A percentile compares a stretch with the other conserved stretches of the same genome.
Conservation (phyloP, 1,140 invertebrate genomes). For the Drosophila novamexicana region DNA sequence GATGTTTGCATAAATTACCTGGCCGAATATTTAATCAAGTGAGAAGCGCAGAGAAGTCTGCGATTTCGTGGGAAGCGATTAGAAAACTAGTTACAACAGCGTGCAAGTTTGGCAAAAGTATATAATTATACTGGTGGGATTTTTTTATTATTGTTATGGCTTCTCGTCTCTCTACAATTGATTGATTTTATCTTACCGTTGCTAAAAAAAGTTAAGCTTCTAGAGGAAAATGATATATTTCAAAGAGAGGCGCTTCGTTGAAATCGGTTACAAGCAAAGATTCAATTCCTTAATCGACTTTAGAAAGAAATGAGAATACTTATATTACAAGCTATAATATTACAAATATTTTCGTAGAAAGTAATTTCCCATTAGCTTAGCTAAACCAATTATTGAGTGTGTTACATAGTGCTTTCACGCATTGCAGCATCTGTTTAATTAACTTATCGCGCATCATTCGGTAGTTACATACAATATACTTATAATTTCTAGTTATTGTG, state of each 20-base stretch:
- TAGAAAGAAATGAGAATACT: not conserved
- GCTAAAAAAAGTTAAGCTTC: not conserved
- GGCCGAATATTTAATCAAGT: conserved; percentile 15
- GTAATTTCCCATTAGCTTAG: conserved; percentile 1
- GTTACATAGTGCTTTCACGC: conserved; percentile 2
- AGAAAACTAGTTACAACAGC: not conserved
- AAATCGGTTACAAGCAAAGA: not conserved
- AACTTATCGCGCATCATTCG: conserved; percentile 12
- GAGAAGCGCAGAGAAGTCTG: not conserved
- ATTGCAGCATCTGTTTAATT: conserved; percentile 8
- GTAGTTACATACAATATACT: conserved; percentile 9
- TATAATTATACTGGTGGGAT: conserved; percentile 7
- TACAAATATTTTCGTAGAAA: conserved; percentile 27
- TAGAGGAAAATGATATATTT: not conserved
- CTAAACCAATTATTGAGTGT: not conserved
- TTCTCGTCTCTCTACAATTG: not conserved
- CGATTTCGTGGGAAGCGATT: not conserved
- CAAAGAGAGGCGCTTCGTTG: not conserved
- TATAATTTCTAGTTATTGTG: conserved; percentile 6
- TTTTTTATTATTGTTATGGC: not conserved
- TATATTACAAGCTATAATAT: not conserved
- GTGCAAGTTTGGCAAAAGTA: not conserved
- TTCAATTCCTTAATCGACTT: not conserved
- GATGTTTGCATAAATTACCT: conserved; percentile 46
- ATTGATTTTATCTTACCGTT: too few relatives aligned